phyloP scores from a whole-genome alignment of 2,888 invertebrate genomes.

The Pseudococcus jackbeardsleyi region DNA sequence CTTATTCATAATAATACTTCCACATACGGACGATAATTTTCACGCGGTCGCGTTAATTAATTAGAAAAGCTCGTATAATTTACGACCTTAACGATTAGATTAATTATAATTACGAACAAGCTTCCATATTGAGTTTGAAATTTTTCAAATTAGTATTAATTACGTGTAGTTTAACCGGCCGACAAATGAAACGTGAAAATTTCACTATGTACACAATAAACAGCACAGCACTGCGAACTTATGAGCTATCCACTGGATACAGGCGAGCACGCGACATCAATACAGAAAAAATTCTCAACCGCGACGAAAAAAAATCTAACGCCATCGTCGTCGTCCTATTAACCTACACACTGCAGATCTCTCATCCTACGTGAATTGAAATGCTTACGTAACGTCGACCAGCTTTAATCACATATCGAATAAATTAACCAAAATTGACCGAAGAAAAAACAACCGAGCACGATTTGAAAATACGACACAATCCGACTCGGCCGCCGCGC shows the following conservation, averaged over 20 bases:
- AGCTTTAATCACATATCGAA: background rate
- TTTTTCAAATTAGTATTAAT: background rate
- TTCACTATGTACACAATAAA: background rate
- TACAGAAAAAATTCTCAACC: background rate
- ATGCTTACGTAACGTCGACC: conserved; percentile 2
- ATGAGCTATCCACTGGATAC: background rate
- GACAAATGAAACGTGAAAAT: conserved; percentile 20
- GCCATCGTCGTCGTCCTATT: background rate
- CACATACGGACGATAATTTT: conserved; percentile 1
- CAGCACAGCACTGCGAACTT: background rate
- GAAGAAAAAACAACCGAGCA: background rate
- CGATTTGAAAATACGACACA: background rate
- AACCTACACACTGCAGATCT: background rate
- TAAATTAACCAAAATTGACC: background rate
- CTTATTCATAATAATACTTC: background rate
- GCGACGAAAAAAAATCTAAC: background rate
- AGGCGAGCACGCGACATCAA: background rate
- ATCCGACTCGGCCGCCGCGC: background rate
- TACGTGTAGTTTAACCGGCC: conserved; percentile 2
- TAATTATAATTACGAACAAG: conserved; percentile 44
- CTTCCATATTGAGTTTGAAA: conserved; percentile 42
- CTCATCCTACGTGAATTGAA: background rate
- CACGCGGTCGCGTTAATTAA: conserved; percentile 20
- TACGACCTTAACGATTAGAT: conserved; percentile 6
- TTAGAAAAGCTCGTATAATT: conserved; percentile 6